A percentile compares a stretch with the other conserved stretches of the same genome.
Conservation (phyloP, 2,888 invertebrate genomes). For the Taenaris catops region DNA sequence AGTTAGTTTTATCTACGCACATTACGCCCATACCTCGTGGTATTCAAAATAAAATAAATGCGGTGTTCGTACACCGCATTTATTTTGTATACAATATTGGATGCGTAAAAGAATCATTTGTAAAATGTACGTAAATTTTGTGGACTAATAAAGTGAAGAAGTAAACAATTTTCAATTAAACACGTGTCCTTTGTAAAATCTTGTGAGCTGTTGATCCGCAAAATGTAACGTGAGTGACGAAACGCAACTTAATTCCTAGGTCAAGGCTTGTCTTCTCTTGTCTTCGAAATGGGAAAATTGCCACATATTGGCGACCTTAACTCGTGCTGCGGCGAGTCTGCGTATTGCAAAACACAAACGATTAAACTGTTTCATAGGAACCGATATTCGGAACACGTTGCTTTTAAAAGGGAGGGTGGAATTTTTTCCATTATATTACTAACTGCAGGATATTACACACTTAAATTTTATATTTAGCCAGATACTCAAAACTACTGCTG, state of each 20-base stretch:
- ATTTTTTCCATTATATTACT: constrained; percentile 7
- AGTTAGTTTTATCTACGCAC: too few species aligned
- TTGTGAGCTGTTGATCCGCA: constrained; percentile 31
- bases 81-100: too few species aligned
- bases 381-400: constrained; percentile 23
- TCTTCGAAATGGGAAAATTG: constrained; percentile 78
- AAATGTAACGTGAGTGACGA: constrained; percentile 56
- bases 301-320: constrained; percentile 73
- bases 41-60: too few species aligned
- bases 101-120: too few species aligned
- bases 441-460: background rate
- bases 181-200: constrained; percentile 17
- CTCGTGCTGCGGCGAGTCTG: constrained; percentile 58
- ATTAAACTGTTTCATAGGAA: constrained; percentile 23
- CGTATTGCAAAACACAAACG: constrained; percentile 34
- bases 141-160: too few species aligned
- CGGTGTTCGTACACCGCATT: too few species aligned
- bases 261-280: constrained; percentile 73
- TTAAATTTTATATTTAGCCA: background rate
- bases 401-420: constrained; percentile 6
- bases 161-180: too few species aligned
- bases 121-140: too few species aligned
- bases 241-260: constrained; percentile 72
- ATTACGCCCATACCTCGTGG: too few species aligned
- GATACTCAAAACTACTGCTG: too few species aligned